These are phyloP conservation scores for Dendronephthya gigantea DNA, from an alignment of 64 coral and sea anemone species.

Conservation along the genomic window DNA sequence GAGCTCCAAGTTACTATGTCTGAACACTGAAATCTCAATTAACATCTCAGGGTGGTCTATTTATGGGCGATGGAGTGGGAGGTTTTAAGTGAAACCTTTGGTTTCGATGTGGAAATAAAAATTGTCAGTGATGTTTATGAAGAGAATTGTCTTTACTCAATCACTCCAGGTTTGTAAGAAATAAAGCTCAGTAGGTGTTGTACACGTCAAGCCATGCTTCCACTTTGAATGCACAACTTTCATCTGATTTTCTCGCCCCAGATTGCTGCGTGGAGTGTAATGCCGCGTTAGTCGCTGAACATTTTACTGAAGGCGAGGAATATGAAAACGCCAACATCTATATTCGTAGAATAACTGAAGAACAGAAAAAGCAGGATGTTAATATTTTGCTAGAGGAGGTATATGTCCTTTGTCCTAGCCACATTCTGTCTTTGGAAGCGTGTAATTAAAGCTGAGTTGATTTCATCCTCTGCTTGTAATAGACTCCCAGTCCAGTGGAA, in stretches of 20 bases:
- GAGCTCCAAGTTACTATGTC: too few species aligned
- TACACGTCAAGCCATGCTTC: too few species aligned
- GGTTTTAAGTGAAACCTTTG: background rate
- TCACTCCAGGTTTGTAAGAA: background rate
- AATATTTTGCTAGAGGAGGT: background rate
- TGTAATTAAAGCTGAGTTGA: too few species aligned
- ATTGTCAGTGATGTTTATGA: background rate
- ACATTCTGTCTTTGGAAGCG: too few species aligned
- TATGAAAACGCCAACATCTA: background rate
- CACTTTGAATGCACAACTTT: too few species aligned
- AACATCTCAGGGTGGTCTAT: background rate
- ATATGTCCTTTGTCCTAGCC: background rate
- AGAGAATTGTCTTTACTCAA: background rate
- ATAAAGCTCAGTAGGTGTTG: background rate
- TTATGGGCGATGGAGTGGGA: background rate
- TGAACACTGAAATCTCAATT: too few species aligned
- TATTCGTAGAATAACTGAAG: background rate
- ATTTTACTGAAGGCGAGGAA: background rate
- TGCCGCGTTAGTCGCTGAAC: background rate
- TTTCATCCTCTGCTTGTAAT: too few species aligned
- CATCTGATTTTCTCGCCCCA: background rate
- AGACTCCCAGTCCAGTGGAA: too few species aligned
- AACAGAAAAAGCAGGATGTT: background rate
- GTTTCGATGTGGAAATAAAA: slow-evolving; percentile 2
- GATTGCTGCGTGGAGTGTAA: slow-evolving; percentile 8